These are phyloP conservation scores for Notothenia rossii DNA, from an alignment of 2,113 vertebrate genomes.

Conservation along the genomic window DNA sequence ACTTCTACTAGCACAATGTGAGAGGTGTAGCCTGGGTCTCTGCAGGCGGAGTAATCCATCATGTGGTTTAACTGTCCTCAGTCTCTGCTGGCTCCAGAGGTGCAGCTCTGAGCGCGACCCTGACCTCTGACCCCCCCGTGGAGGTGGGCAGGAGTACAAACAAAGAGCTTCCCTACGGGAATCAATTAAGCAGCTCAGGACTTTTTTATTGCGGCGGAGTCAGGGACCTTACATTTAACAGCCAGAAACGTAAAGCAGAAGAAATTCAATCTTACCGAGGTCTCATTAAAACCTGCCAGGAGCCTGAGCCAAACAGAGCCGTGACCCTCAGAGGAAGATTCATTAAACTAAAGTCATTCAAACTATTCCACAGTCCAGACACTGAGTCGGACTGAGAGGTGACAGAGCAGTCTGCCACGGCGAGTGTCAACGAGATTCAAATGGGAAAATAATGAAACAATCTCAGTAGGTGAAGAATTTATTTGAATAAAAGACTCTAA, in stretches of 20 bases:
- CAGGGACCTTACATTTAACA: conserved; percentile 46
- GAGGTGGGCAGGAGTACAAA: conserved; percentile 2
- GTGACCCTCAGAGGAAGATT: conserved; percentile 24
- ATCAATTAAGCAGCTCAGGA: conserved; percentile 44
- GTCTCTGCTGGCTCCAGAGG: neutral
- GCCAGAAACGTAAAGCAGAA: conserved; percentile 36
- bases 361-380: conserved; percentile 33
- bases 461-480: neutral
- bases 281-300: conserved; percentile 54
- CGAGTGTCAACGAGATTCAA: neutral
- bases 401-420: neutral
- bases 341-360: conserved; percentile 28
- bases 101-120: conserved; percentile 12
- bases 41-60: neutral
- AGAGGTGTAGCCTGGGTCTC: neutral
- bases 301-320: conserved; percentile 8
- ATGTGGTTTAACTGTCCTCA: neutral
- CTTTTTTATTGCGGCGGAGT: conserved; percentile 35
- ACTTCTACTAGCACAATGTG: neutral
- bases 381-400: neutral
- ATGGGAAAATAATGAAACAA: neutral
- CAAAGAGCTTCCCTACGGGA: conserved; percentile 48
- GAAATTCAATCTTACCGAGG: conserved; percentile 37
- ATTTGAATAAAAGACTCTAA: neutral
- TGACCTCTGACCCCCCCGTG: conserved; percentile 33